Conservation (phyloP, 1,140 invertebrate genomes). For the Leptinotarsa defecta region DNA sequence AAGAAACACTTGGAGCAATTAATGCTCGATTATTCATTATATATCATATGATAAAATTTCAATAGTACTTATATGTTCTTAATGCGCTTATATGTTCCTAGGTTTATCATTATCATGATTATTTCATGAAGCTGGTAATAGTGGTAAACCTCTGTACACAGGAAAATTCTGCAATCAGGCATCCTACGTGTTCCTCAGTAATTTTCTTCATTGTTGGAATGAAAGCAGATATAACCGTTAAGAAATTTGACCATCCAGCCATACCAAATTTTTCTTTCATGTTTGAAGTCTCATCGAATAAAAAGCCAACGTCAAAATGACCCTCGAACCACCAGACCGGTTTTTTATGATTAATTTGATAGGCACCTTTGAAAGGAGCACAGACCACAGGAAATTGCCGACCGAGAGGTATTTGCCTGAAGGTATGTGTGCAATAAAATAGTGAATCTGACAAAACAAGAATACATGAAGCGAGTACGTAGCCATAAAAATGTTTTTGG, state of each 20-base stretch:
- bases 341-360: slow-evolving; percentile 9
- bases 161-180: too few relatives aligned
- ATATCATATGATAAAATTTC: too few relatives aligned
- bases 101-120: too few relatives aligned
- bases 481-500: too few relatives aligned
- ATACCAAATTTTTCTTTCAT: neutral
- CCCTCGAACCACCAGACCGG: neutral
- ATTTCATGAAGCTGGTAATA: too few relatives aligned
- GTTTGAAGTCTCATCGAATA: neutral
- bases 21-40: too few relatives aligned
- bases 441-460: neutral
- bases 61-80: too few relatives aligned
- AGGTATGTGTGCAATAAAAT: neutral
- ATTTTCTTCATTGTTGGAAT: neutral
- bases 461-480: neutral
- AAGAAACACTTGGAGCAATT: too few relatives aligned
- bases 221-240: neutral
- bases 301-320: slow-evolving; percentile 1
- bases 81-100: too few relatives aligned
- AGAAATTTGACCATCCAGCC: neutral
- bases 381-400: slow-evolving; percentile 5
- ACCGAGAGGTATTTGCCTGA: neutral
- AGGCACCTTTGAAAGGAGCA: slow-evolving; percentile 5
- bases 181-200: neutral
- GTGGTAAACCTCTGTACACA: too few relatives aligned